Base-by-base conservation (phyloP, 1,140 invertebrate species). In the Platyura marginata region DNA sequence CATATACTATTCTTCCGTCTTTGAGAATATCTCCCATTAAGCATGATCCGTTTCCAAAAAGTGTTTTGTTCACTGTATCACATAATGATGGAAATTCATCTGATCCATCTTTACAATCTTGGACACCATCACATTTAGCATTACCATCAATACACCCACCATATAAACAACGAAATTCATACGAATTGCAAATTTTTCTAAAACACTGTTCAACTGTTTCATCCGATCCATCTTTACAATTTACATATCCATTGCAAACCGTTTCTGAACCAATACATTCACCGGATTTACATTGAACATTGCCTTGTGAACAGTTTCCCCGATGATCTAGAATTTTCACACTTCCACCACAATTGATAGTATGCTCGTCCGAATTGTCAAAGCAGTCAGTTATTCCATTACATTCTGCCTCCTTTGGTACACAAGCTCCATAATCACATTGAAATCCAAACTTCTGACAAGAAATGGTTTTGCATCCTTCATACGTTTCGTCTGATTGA, bases 341-440 rank as follows among this genome's bases (percentile, higher is more conserved):
- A 38, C 5, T 21, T 38, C 36, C 18, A n/a, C 15, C 15, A 18
- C n/a, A 38, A 10, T 20, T 10, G 6, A 36, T 10, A 20, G 5
- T 20, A 5, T 32, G 48, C 35, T 88, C 84, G 56, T 89, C 85
- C 2, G 79, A 82, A 20, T 69, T 67, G 50, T 81, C 77, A 0
- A 63, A 44, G 50, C 81, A 86, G 39, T 85, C 70, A n/a, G 53
- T 51, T 2, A 59, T 43, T 0, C 66, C 65, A 54, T 86, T 69
- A 40, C 69, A 71, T 46, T 74, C 69, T 5, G 69, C 70, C 37
- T 66, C 63, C 6, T 61, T 57, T 46, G 74, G 62, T 21, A 81
- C 72, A 50, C 81, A 86, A 23, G 69, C 74, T 47, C 73, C 70
- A 44, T 71, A 71, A 2, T 55, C 57, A 42, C 70, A 73, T 23